Percentiles rank a stretch among this genome's conserved stretches.
phyloP scores from a whole-genome alignment of 2,113 vertebrate genomes.

The Vidua chalybeata region DNA sequence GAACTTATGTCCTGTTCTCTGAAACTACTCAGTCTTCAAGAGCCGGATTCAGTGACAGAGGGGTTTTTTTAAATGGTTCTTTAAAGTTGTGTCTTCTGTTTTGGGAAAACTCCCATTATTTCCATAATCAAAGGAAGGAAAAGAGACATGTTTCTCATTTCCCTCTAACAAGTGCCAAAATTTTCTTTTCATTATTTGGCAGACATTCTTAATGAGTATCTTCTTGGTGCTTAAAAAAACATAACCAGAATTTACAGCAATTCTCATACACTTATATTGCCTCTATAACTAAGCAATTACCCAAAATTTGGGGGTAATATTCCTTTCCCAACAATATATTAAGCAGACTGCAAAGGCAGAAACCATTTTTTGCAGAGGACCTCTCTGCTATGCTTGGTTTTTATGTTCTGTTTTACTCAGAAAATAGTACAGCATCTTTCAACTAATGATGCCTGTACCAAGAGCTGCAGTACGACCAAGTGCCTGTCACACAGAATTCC shows the following conservation, averaged over 20 bases:
- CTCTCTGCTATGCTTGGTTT: neutral
- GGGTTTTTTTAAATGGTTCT: rapidly evolving
- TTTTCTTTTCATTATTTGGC: neutral
- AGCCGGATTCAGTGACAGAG: neutral
- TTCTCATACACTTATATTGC: neutral
- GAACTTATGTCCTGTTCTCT: neutral
- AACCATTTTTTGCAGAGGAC: neutral
- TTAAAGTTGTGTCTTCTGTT: neutral
- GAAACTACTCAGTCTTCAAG: neutral
- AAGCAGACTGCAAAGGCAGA: neutral
- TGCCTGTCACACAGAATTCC: neutral
- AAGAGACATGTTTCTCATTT: neutral
- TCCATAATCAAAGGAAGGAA: neutral
- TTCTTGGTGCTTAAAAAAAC: neutral
- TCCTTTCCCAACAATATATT: neutral
- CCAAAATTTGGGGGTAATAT: neutral
- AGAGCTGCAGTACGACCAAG: neutral
- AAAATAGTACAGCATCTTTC: neutral
- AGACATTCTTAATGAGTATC: slow-evolving; percentile 4
- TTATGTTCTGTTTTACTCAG: neutral
- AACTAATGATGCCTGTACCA: neutral
- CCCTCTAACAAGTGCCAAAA: neutral
- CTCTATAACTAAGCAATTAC: neutral
- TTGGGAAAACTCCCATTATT: neutral
- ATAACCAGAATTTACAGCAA: neutral